Evolutionary conservation across 2,797 vertebrate species (phyloP).

Genomic region (Onychomys arenicola): DNA sequence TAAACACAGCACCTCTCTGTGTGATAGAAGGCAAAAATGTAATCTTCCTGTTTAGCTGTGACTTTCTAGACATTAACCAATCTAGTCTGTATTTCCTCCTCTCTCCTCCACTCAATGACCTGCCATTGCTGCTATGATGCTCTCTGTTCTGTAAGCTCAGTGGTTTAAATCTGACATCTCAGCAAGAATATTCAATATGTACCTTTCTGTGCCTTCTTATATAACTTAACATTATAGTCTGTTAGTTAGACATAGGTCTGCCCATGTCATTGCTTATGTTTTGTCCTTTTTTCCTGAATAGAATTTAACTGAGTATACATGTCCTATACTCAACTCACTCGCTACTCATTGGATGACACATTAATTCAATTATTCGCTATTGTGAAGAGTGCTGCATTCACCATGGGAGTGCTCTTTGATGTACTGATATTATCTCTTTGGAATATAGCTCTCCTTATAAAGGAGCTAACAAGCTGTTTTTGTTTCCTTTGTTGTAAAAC

Average conservation of each 20-base stretch:
- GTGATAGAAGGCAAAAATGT: neutral
- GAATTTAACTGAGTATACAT: neutral
- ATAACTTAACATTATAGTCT: neutral
- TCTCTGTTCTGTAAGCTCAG: neutral
- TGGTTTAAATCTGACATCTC: neutral
- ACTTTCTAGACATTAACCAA: neutral
- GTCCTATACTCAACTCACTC: neutral
- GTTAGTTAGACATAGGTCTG: no score
- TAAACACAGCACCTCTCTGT: neutral
- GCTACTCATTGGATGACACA: neutral
- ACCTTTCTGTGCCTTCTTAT: neutral
- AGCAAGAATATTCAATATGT: neutral
- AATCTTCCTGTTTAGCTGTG: neutral
- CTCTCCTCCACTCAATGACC: neutral
- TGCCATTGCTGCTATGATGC: no score
- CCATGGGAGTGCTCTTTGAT: neutral
- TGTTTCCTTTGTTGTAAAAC: constrained; percentile 19
- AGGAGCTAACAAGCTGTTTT: neutral
- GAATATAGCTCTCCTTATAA: neutral
- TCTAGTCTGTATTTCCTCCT: neutral
- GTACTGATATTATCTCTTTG: neutral
- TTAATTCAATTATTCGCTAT: neutral
- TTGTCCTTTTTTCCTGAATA: neutral
- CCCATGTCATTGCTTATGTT: neutral
- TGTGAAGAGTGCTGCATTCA: neutral